These are phyloP conservation scores for Brachypterus glaber DNA, from an alignment of 2,888 invertebrate species.

Conservation along the genomic window DNA sequence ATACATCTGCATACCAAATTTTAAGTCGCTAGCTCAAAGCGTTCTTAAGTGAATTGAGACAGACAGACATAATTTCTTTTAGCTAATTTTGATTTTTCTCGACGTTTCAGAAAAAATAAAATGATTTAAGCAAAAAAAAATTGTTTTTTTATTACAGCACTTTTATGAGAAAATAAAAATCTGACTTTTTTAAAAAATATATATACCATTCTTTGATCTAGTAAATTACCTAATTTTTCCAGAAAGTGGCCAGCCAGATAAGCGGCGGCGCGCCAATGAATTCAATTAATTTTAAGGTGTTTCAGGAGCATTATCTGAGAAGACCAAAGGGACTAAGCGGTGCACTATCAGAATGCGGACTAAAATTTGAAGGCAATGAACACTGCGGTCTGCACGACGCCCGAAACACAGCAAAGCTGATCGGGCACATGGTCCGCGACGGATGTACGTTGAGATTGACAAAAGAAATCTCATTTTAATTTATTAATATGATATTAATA, in stretches of 20 bases:
- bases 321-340: conserved; percentile 46
- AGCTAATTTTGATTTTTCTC: too few relatives aligned
- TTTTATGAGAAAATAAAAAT: background rate
- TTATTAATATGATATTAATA: too few relatives aligned
- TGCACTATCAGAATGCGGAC: conserved; percentile 47
- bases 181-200: background rate
- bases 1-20: too few relatives aligned
- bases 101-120: too few relatives aligned
- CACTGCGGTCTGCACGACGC: conserved; percentile 56
- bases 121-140: too few relatives aligned
- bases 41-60: too few relatives aligned
- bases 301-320: conserved; percentile 46
- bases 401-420: conserved; percentile 49
- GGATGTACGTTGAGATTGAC: conserved; percentile 44
- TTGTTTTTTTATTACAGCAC: background rate
- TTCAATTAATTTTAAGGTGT: conserved; percentile 13
- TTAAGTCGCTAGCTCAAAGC: too few relatives aligned
- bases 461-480: conserved; percentile 33
- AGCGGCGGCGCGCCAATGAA: too few relatives aligned
- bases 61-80: too few relatives aligned
- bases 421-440: conserved; percentile 48
- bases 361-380: conserved; percentile 49
- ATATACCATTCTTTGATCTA: too few relatives aligned
- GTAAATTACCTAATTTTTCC: background rate
- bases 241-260: background rate